Percentiles rank a stretch among this genome's conserved stretches.
Conservation (phyloP, 2,797 vertebrate genomes). For the Labeo calbasu region DNA sequence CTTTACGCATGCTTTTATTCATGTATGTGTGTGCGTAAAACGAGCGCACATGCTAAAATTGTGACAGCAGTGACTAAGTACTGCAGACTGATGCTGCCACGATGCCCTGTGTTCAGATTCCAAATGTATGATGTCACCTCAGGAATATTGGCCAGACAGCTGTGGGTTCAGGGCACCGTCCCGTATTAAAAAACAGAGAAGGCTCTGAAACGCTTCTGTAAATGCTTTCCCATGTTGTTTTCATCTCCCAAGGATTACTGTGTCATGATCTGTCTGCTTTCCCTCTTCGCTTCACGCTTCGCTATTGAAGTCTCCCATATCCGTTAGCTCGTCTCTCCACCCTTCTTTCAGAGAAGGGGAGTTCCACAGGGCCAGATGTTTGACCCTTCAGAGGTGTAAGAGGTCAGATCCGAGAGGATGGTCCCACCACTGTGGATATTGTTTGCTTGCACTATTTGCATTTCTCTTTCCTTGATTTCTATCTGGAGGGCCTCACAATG, state of each 20-base stretch:
- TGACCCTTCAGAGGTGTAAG: conserved; percentile 63
- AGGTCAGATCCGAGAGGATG: conserved; percentile 51
- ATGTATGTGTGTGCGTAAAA: not conserved
- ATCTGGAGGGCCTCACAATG: conserved; percentile 38
- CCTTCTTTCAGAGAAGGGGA: conserved; percentile 77
- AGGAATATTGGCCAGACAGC: conserved; percentile 38
- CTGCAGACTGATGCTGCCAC: not conserved
- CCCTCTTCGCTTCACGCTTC: conserved; percentile 28
- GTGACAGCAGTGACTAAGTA: not conserved
- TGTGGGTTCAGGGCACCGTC: conserved; percentile 45
- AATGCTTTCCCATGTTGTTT: conserved; percentile 40
- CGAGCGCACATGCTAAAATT: not conserved
- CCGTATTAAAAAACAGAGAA: not conserved
- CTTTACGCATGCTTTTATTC: not conserved
- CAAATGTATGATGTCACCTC: conserved; percentile 40
- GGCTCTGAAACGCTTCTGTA: conserved; percentile 19
- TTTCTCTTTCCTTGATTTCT: conserved; percentile 57
- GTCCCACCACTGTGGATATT: conserved; percentile 39
- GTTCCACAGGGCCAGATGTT: conserved; percentile 64
- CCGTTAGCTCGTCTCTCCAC: conserved; percentile 25
- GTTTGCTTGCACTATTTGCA: conserved; percentile 50
- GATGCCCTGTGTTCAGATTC: conserved; percentile 27
- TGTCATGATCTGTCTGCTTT: conserved; percentile 41
- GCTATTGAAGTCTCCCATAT: conserved; percentile 43
- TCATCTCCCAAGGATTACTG: conserved; percentile 36